Evolutionary conservation across 2,888 invertebrate genomes (phyloP), one percentile per base, ranked within the genome.

Genomic region (Autographa pulchrina): DNA sequence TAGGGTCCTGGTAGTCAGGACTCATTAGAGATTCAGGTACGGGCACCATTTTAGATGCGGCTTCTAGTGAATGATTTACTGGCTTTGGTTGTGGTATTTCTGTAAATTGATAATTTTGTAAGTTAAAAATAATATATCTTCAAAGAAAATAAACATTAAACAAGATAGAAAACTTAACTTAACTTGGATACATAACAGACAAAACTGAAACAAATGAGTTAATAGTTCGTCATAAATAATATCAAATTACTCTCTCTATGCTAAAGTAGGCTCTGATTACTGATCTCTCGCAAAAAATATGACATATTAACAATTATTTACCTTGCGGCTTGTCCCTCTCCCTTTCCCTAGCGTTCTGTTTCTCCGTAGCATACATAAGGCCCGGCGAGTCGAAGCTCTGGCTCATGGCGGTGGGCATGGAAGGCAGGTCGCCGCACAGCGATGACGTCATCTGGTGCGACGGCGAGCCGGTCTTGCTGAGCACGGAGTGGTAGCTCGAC

Each of bases 1-100:
- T 93, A 0, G 96, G 96, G 77, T 96, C 96, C 72, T 96, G 96
- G 90, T 97, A 97, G 90, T 98, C 98, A 0, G 98, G 98, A 87
- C 98, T 98, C 97, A 98, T 98, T 1, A 98, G 94, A 0, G 98
- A 98, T 90, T 98, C 98, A 0, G 98, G 98, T 38, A 98, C 98
- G 0, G 98, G 98, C 0, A 98, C 98, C 96, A 98, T 97, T 93
- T 98, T 98, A 0, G 98, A 98, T 13, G 98, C 97, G 13, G 98
- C 98, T 87, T 98, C 97, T 72, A 98, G 91, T 0, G 98, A 97
- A 62, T 96, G 96, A 85, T 96, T 96, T 1, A 89, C 87, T 4
- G 92, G 91, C 78, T 92, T 94, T 31, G 85, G 75, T 74, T 81
- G 83, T 2, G 85, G 74, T 70, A 80, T 79, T 25, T 86, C 88